phyloP scores from a whole-genome alignment of 2,797 vertebrate species.

The Labroides dimidiatus region DNA sequence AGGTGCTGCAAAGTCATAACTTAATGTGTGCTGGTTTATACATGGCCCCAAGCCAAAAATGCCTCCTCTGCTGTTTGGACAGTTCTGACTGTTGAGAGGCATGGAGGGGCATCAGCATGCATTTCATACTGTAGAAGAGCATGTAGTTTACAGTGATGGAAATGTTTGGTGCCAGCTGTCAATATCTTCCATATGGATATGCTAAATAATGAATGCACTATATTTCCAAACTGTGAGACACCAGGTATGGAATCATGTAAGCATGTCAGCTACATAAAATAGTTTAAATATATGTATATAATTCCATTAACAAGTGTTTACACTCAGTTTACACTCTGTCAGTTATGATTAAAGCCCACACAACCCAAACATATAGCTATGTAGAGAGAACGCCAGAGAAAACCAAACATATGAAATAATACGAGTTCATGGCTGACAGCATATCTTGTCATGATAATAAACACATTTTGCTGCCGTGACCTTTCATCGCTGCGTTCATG shows the following conservation, averaged over 20 bases:
- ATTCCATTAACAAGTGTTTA: conserved; percentile 67
- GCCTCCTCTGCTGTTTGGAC: conserved; percentile 42
- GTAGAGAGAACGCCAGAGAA: conserved; percentile 53
- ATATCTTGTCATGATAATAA: conserved; percentile 69
- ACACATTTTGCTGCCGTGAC: conserved; percentile 57
- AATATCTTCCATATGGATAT: conserved; percentile 68
- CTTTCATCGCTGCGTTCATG: conserved; percentile 50
- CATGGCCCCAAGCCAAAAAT: conserved; percentile 39
- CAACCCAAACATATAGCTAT: conserved; percentile 17
- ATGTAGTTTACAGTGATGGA: conserved; percentile 36
- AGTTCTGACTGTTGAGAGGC: conserved; percentile 52
- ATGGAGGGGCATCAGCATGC: neutral
- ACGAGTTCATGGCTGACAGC: conserved; percentile 45
- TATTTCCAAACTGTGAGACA: conserved; percentile 49
- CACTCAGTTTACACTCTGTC: too few relatives aligned
- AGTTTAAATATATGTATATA: conserved; percentile 53
- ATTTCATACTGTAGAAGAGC: conserved; percentile 7
- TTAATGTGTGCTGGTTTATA: conserved; percentile 24
- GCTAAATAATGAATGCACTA: conserved; percentile 26
- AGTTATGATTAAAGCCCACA: conserved; percentile 57
- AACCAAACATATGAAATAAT: conserved; percentile 50
- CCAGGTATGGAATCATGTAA: conserved; percentile 28
- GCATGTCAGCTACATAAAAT: conserved; percentile 42
- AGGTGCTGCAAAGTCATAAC: conserved; percentile 31
- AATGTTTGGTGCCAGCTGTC: conserved; percentile 60